Conservation (phyloP, 2,113 vertebrate species). For the Cnemophilus loriae region DNA sequence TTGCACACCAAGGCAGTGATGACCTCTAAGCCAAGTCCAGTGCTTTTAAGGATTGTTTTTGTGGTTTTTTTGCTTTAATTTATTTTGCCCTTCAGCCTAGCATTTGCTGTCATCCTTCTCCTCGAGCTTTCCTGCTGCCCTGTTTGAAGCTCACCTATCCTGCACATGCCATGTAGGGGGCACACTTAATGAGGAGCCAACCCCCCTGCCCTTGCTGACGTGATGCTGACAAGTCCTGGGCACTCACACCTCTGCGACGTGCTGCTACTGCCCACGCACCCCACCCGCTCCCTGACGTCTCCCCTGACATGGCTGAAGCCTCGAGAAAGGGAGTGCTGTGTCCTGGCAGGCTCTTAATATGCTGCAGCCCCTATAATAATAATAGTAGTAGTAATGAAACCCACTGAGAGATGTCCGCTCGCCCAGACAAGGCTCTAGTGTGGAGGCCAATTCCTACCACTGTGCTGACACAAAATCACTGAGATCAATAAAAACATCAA, state of each 20-base stretch:
- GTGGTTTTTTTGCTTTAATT: neutral
- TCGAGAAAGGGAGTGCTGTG: neutral
- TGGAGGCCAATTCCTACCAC: neutral
- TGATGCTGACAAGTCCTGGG: neutral
- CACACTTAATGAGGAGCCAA: neutral
- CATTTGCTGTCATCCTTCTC: neutral
- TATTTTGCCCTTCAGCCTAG: neutral
- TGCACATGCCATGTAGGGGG: fast-evolving
- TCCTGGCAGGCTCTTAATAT: neutral
- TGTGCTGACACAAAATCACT: constrained; percentile 21
- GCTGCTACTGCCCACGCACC: neutral
- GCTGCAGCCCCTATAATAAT: neutral
- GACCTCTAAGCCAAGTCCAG: neutral
- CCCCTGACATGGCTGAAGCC: neutral
- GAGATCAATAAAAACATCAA: neutral
- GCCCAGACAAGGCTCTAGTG: neutral
- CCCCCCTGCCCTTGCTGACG: fast-evolving
- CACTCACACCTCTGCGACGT: fast-evolving
- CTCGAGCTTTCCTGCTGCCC: neutral
- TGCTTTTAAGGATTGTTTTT: neutral
- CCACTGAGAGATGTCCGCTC: neutral
- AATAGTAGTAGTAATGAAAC: constrained; percentile 2
- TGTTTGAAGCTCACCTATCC: neutral
- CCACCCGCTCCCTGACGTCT: fast-evolving
- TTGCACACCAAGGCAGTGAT: neutral